These are phyloP conservation scores for Scrobipalpa costella DNA, from an alignment of 2,888 invertebrate genomes.

Conservation along the genomic window DNA sequence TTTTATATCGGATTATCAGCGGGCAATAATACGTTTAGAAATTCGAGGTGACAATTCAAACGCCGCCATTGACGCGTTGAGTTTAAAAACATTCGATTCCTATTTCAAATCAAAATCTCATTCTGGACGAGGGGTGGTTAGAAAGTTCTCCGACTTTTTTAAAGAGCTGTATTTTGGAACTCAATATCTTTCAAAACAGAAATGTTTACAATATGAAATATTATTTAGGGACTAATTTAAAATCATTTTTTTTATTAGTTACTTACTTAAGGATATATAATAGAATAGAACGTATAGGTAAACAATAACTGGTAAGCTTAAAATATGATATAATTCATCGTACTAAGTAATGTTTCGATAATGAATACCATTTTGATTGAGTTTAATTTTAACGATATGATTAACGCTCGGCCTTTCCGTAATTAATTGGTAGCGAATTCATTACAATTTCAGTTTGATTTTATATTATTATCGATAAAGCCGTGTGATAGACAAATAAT, in stretches of 20 bases:
- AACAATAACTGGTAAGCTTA: too few species aligned
- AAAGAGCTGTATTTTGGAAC: too few species aligned
- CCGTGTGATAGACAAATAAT: slow-evolving; percentile 20
- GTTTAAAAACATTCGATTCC: slow-evolving; percentile 75
- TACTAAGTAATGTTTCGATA: neutral
- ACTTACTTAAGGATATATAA: too few species aligned
- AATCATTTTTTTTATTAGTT: too few species aligned
- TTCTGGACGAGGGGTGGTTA: slow-evolving; percentile 39
- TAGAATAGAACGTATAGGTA: too few species aligned
- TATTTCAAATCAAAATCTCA: slow-evolving; percentile 70
- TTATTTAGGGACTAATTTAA: too few species aligned
- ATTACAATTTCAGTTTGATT: slow-evolving; percentile 10
- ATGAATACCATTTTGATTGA: slow-evolving; percentile 1
- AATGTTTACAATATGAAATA: too few species aligned
- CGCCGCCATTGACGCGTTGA: slow-evolving; percentile 56
- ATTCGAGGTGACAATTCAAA: slow-evolving; percentile 65
- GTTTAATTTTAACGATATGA: slow-evolving; percentile 6
- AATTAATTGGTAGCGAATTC: neutral
- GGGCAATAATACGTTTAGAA: slow-evolving; percentile 42
- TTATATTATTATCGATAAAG: slow-evolving; percentile 8
- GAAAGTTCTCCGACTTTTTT: slow-evolving; percentile 3
- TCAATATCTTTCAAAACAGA: too few species aligned
- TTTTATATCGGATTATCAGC: too few species aligned
- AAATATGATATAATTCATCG: too few species aligned
- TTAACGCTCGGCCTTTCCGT: slow-evolving; percentile 2